phyloP scores from a whole-genome alignment of 2,888 invertebrate species.

The Drosophila acutilabella region DNA sequence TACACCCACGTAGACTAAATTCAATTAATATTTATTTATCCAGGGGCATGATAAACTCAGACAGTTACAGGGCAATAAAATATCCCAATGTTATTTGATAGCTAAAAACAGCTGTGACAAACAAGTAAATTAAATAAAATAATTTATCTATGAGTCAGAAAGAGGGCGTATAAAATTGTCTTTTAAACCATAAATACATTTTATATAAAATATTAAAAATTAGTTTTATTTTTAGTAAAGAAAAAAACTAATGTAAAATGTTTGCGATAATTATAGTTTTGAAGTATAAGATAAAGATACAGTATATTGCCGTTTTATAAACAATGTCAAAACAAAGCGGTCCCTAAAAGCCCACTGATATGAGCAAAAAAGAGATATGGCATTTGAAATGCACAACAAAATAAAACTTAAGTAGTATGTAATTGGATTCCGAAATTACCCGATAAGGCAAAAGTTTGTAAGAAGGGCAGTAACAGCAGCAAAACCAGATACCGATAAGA shows the following conservation, averaged over 20 bases:
- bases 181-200: no score
- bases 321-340: not conserved
- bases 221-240: no score
- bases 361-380: not conserved
- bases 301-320: not conserved
- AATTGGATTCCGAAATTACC: slow-evolving; percentile 41
- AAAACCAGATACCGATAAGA: slow-evolving; percentile 39
- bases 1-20: slow-evolving; percentile 56
- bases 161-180: no score
- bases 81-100: not conserved
- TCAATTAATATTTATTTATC: slow-evolving; percentile 50
- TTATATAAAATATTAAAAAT: no score
- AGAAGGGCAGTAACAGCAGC: slow-evolving; percentile 20
- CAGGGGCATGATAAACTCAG: slow-evolving; percentile 7
- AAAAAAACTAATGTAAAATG: no score
- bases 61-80: not conserved
- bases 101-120: no score
- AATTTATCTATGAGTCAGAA: no score
- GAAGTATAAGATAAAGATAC: not conserved
- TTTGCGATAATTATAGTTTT: no score
- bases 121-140: no score
- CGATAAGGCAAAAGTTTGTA: slow-evolving; percentile 50
- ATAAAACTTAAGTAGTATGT: slow-evolving; percentile 9
- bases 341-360: not conserved
- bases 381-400: slow-evolving; percentile 6